Percentiles rank a stretch among this genome's conserved stretches.
These are phyloP conservation scores for Dasysyrphus tricinctus DNA, from an alignment of 2,888 invertebrate species.

Conservation along the genomic window DNA sequence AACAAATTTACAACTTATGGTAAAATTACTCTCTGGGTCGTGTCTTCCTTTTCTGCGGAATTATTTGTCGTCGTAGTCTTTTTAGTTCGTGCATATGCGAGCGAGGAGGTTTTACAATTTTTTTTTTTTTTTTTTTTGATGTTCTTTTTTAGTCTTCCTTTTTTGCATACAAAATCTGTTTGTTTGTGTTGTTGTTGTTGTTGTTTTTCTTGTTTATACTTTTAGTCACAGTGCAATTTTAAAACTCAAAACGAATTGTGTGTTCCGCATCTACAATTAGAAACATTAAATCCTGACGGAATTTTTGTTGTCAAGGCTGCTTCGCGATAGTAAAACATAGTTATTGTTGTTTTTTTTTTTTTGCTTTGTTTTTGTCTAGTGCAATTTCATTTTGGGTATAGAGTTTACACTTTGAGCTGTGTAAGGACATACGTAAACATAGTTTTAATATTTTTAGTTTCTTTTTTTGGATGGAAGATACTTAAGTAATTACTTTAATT, in stretches of 20 bases:
- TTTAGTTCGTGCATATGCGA: slow-evolving; percentile 48
- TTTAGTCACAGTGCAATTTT: slow-evolving; percentile 23
- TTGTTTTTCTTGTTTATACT: not conserved
- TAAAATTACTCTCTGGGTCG: slow-evolving; percentile 68
- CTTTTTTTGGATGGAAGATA: slow-evolving; percentile 54
- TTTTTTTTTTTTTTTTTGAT: slow-evolving; percentile 11
- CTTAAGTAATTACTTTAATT: slow-evolving; percentile 77
- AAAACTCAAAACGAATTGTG: slow-evolving; percentile 47
- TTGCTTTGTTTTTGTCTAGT: not conserved
- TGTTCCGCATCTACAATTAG: slow-evolving; percentile 61
- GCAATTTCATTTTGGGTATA: not conserved
- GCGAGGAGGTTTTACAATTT: slow-evolving; percentile 4
- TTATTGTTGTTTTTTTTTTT: slow-evolving; percentile 1
- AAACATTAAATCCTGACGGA: slow-evolving; percentile 58
- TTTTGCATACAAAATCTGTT: slow-evolving; percentile 19
- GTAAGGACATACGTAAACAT: slow-evolving; percentile 51
- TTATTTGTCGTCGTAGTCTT: slow-evolving; percentile 51
- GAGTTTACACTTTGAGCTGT: slow-evolving; percentile 3
- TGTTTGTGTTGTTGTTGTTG: slow-evolving; percentile 13
- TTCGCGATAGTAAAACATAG: slow-evolving; percentile 29
- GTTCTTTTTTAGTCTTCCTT: slow-evolving; percentile 15
- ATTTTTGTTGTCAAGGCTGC: slow-evolving; percentile 29
- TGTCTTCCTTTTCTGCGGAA: slow-evolving; percentile 64
- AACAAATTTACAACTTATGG: slow-evolving; percentile 74
- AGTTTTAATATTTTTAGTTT: slow-evolving; percentile 50